phyloP scores from a whole-genome alignment of 2,888 invertebrate genomes.

The Macaria liturata region DNA sequence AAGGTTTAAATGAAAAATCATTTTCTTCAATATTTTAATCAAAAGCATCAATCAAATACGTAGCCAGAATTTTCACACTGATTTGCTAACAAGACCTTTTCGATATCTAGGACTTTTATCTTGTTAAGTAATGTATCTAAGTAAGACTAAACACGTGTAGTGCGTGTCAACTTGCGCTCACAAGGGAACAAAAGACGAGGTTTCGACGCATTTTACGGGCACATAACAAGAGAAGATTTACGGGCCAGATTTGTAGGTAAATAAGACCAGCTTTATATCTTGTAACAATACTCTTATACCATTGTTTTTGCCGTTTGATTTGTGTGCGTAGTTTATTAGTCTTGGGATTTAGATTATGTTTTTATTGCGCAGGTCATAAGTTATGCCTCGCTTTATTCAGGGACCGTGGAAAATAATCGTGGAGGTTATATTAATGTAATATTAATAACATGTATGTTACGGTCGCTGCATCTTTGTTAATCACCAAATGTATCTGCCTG shows the following conservation, averaged over 20 bases:
- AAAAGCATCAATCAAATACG: too few relatives aligned
- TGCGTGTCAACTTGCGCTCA: neutral
- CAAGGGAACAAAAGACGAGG: constrained; percentile 7
- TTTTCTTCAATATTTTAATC: too few relatives aligned
- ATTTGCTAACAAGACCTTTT: too few relatives aligned
- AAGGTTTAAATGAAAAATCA: too few relatives aligned
- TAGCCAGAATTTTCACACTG: too few relatives aligned
- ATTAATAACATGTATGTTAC: constrained; percentile 1
- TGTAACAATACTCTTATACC: constrained; percentile 15
- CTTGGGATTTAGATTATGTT: constrained; percentile 7
- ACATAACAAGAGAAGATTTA: constrained; percentile 30
- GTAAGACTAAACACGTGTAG: too few relatives aligned
- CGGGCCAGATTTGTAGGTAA: constrained; percentile 31
- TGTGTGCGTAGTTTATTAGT: constrained; percentile 10
- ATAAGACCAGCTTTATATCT: constrained; percentile 23
- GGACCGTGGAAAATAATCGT: too few relatives aligned
- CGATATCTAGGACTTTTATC: too few relatives aligned
- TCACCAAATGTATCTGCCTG: constrained; percentile 9
- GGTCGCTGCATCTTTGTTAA: constrained; percentile 3
- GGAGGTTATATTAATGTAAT: too few relatives aligned
- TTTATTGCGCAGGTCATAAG: constrained; percentile 2
- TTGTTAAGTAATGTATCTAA: too few relatives aligned
- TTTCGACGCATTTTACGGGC: constrained; percentile 28
- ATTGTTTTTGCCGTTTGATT: constrained; percentile 17
- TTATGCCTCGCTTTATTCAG: neutral